phyloP scores from a whole-genome alignment of 2,113 vertebrate species.

The Girardinichthys multiradiatus region DNA sequence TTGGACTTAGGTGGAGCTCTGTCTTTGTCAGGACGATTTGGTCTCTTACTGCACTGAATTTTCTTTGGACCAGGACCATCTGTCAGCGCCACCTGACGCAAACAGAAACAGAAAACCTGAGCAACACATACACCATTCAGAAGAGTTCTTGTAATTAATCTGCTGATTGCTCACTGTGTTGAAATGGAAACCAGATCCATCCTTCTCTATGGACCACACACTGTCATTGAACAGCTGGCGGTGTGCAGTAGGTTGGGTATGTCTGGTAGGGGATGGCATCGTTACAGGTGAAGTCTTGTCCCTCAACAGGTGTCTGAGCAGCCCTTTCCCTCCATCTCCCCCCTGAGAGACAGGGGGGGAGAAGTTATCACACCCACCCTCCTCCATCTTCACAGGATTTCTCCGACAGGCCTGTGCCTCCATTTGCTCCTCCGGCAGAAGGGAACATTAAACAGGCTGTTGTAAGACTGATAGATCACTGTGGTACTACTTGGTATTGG shows the following conservation, averaged over 20 bases:
- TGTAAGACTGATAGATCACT: no score
- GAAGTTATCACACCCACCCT: constrained; percentile 55
- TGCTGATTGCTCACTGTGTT: constrained; percentile 44
- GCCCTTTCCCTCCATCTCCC: constrained; percentile 87
- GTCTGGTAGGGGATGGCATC: constrained; percentile 23
- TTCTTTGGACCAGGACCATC: constrained; percentile 83
- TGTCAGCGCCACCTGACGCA: constrained; percentile 60
- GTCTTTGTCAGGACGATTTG: constrained; percentile 79
- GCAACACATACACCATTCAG: no score
- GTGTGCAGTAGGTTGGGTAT: constrained; percentile 44
- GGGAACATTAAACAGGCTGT: no score
- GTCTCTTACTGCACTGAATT: constrained; percentile 86
- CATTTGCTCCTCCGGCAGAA: constrained; percentile 62
- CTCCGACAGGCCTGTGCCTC: constrained; percentile 56
- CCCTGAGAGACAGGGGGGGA: constrained; percentile 29
- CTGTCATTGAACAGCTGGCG: constrained; percentile 75
- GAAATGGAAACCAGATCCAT: constrained; percentile 62
- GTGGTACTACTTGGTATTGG: no score
- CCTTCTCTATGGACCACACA: constrained; percentile 80
- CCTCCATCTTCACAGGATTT: constrained; percentile 76
- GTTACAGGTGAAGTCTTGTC: constrained; percentile 84
- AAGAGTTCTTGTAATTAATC: no score
- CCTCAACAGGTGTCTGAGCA: constrained; percentile 93
- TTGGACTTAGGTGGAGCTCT: constrained; percentile 87
- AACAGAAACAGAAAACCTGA: not conserved